These are phyloP conservation scores for Eubucco bourcierii DNA, from an alignment of 2,113 vertebrate genomes.

Conservation along the genomic window DNA sequence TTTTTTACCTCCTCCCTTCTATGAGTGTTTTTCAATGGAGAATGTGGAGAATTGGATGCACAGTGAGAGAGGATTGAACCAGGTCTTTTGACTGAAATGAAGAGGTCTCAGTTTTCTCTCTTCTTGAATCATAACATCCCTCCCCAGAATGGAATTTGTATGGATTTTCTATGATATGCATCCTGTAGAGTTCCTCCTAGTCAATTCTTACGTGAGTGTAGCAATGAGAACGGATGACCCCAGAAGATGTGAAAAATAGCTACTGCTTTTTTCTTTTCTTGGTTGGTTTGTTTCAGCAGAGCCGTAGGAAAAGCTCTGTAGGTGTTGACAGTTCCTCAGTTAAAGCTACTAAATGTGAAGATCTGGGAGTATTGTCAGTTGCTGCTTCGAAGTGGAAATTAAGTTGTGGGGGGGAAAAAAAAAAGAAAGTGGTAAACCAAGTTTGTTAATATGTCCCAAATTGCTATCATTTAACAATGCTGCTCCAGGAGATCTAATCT, in stretches of 20 bases:
- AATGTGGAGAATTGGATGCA: background rate
- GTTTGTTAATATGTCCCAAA: background rate
- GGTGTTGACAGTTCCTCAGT: background rate
- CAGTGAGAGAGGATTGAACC: background rate
- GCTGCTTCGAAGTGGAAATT: background rate
- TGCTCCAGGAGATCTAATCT: background rate
- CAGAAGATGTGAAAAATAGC: background rate
- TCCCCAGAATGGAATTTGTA: background rate
- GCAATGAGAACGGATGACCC: background rate
- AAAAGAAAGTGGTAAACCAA: background rate
- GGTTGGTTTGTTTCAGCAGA: background rate
- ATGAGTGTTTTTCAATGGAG: background rate
- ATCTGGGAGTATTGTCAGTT: background rate
- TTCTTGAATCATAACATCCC: background rate
- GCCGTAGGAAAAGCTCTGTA: background rate
- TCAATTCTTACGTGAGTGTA: conserved; percentile 7
- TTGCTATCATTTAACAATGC: background rate
- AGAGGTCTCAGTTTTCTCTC: background rate
- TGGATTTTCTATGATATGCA: conserved; percentile 29
- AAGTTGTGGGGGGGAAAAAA: background rate
- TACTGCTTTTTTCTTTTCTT: background rate
- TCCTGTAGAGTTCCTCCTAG: conserved; percentile 26
- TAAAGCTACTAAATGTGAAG: background rate
- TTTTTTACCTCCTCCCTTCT: background rate
- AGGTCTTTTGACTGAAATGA: background rate